phyloP scores from a whole-genome alignment of 2,888 invertebrate genomes.

The Synanthedon andrenaeformis region DNA sequence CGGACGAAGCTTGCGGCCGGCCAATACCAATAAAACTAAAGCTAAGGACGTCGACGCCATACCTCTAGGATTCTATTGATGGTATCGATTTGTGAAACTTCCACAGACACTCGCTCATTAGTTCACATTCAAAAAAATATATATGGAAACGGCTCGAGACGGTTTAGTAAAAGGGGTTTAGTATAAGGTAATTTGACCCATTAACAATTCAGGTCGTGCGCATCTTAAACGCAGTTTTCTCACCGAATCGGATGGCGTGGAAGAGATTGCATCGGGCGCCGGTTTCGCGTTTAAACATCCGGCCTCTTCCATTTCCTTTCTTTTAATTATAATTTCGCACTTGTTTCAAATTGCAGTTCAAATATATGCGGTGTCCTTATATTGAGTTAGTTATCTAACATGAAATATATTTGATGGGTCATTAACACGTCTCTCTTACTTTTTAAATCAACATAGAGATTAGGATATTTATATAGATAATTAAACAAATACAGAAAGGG shows the following conservation, averaged over 20 bases:
- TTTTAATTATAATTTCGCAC: constrained; percentile 39
- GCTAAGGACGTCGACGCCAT: constrained; percentile 35
- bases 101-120: background rate
- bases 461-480: too few species aligned
- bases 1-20: constrained; percentile 54
- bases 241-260: constrained; percentile 29
- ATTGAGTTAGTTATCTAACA: too few species aligned
- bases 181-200: constrained; percentile 29
- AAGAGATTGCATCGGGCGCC: constrained; percentile 43
- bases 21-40: constrained; percentile 58
- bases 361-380: background rate
- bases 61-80: constrained; percentile 33
- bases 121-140: too few species aligned
- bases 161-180: constrained; percentile 14
- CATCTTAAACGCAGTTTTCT: constrained; percentile 46
- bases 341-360: background rate
- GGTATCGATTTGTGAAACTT: constrained; percentile 35
- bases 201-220: constrained; percentile 42
- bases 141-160: constrained; percentile 1
- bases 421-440: too few species aligned
- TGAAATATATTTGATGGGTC: too few species aligned
- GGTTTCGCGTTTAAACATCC: constrained; percentile 44
- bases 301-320: constrained; percentile 52
- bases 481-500: too few species aligned
- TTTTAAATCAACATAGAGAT: too few species aligned